Percentiles rank a stretch among this genome's conserved stretches.
Evolutionary conservation across 2,888 invertebrate species (phyloP).

Genomic region (Sinhomidia bicolor): DNA sequence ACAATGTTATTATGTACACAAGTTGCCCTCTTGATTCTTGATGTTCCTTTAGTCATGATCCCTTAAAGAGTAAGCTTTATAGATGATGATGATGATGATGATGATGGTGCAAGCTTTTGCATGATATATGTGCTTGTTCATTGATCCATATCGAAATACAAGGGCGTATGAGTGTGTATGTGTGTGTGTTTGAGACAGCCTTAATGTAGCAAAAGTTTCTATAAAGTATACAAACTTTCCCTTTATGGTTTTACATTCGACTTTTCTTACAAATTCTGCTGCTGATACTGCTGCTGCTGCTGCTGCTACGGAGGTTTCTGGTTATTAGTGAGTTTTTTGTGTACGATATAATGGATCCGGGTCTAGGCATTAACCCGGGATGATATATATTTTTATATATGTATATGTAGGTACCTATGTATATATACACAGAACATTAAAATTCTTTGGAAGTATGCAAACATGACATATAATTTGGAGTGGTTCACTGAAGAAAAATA

Average conservation of each 20-base stretch:
- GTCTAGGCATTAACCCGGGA: no score
- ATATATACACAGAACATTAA: slow-evolving; percentile 1
- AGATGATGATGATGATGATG: background rate
- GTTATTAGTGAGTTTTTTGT: background rate
- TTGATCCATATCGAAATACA: slow-evolving; percentile 33
- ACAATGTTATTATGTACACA: background rate
- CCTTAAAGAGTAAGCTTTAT: background rate
- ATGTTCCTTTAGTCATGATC: slow-evolving; percentile 4
- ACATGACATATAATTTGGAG: slow-evolving; percentile 45
- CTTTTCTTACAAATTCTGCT: background rate
- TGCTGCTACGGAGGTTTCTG: background rate
- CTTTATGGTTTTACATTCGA: background rate
- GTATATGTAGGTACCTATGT: background rate
- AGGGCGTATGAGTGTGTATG: background rate
- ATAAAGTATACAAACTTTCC: slow-evolving; percentile 26
- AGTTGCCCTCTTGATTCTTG: slow-evolving; percentile 18
- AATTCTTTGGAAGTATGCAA: slow-evolving; percentile 40
- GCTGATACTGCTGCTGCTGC: no score
- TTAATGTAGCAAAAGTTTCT: background rate
- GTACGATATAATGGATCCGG: background rate
- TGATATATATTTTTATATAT: no score
- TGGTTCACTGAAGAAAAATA: slow-evolving; percentile 58
- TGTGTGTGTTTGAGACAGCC: background rate
- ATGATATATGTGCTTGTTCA: slow-evolving; percentile 46
- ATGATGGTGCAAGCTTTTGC: slow-evolving; percentile 23